Evolutionary conservation across 2,888 invertebrate genomes (phyloP), one percentile per base, ranked within the genome.

Genomic region (Rhamnusium bicolor): DNA sequence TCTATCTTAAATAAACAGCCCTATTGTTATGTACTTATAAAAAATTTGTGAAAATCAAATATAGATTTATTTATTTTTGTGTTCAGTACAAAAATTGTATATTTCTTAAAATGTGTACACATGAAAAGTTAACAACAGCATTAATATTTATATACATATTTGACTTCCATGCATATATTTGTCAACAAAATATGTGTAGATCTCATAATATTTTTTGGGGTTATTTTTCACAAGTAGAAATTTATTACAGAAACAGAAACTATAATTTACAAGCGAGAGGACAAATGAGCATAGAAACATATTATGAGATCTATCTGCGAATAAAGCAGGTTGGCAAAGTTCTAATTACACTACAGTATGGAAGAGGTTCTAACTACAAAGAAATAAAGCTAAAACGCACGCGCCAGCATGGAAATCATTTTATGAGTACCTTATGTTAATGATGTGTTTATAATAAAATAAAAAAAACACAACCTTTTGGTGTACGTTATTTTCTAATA

Each of bases 351-450:
- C 60, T 61, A 77, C 71, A 69, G 73, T 62, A 65, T 71, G 61
- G 32, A 70, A 75, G 32, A 60, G 56, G 12, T 29, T 29, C 80
- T 83, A 85, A 82, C 82, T 82, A 83, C 82, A 62, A 51, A 69
- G 27, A 75, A 75, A 78, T 76, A 81, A 79, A 79, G 67, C 74
- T 71, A 73, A 81, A 80, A 85, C 87, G 87, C 88, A 86, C 87
- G 87, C 88, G 88, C 88, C 88, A 88, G 88, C 88, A 88, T 88
- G 88, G 88, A 88, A 88, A 88, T 88, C 87, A 87, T 80, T 60
- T 56, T 63, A 60, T 74, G 47, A 58, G 58, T 62, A n/a, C n/a
- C n/a, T n/a, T n/a, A 27, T 74, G 78, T 78, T 78, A 73, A 74
- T 74, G 70, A 68, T 72, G 71, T 73, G 71, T 71, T 62, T 72